Evolutionary conservation across 2,888 invertebrate genomes (phyloP).

Genomic region (Ophion slaviceki): DNA sequence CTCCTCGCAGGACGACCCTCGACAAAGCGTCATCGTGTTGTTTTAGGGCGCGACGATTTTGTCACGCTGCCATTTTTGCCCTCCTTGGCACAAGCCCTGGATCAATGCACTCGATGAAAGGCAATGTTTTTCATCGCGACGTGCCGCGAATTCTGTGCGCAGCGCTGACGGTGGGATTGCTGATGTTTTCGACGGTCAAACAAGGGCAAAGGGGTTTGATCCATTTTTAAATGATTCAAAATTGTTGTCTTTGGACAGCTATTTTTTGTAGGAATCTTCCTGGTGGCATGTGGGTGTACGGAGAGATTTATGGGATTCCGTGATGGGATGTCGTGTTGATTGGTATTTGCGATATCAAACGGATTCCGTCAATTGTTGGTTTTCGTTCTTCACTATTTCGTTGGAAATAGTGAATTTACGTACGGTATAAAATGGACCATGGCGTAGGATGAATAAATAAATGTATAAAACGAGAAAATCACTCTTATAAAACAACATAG

Average conservation of each 20-base stretch:
- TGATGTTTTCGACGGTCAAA: constrained; percentile 30
- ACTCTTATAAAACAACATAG: no score
- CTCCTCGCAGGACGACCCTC: background rate
- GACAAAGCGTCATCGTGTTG: constrained; percentile 57
- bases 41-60: constrained; percentile 63
- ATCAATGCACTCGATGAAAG: constrained; percentile 38
- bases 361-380: no score
- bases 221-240: constrained; percentile 7
- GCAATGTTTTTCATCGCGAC: constrained; percentile 47
- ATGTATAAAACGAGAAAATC: no score
- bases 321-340: no score
- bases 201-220: background rate
- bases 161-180: constrained; percentile 14
- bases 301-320: no score
- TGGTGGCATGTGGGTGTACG: no score
- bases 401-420: no score
- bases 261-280: background rate
- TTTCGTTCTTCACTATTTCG: no score
- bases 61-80: constrained; percentile 23
- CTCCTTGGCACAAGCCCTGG: constrained; percentile 15
- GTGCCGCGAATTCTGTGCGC: constrained; percentile 17
- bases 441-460: no score
- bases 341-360: no score
- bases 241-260: background rate
- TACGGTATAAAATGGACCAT: no score